Evolutionary conservation across 2,888 invertebrate genomes (phyloP).

Genomic region (Drosophila anomelani): DNA sequence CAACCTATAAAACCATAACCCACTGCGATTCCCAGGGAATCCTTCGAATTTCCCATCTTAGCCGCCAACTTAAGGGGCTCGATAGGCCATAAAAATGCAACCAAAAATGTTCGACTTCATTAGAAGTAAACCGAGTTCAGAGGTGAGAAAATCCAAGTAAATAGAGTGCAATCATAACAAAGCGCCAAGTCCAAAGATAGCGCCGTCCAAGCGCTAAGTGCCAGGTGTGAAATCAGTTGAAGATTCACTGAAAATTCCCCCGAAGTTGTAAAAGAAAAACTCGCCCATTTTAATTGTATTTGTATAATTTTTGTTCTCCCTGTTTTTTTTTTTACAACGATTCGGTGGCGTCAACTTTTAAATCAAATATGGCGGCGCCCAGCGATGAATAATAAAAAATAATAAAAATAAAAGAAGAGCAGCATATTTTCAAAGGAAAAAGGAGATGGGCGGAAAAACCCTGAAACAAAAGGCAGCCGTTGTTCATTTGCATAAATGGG

Average conservation of each 20-base stretch:
- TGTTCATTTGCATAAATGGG: slow-evolving; percentile 69
- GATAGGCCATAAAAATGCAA: slow-evolving; percentile 43
- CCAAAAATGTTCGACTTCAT: slow-evolving; percentile 67
- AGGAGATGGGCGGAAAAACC: slow-evolving; percentile 5
- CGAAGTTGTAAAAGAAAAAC: slow-evolving; percentile 31
- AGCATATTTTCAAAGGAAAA: slow-evolving; percentile 54
- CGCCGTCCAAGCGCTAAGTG: slow-evolving; percentile 71
- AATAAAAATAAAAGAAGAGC: slow-evolving; percentile 2
- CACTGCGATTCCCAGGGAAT: slow-evolving; percentile 12
- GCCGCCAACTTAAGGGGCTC: slow-evolving; percentile 40
- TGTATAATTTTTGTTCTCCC: slow-evolving; percentile 61
- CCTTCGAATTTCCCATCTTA: slow-evolving; percentile 17
- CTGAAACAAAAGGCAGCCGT: slow-evolving; percentile 76
- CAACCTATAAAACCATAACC: not conserved
- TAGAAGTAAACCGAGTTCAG: slow-evolving; percentile 69
- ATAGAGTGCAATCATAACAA: slow-evolving; percentile 63
- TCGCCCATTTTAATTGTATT: slow-evolving; percentile 69
- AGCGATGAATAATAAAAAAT: slow-evolving; percentile 20
- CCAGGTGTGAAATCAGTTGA: slow-evolving; percentile 61
- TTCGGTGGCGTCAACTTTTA: slow-evolving; percentile 70
- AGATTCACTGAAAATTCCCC: slow-evolving; percentile 41
- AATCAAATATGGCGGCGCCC: slow-evolving; percentile 78
- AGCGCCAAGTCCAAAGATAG: slow-evolving; percentile 67
- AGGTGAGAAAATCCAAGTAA: slow-evolving; percentile 71
- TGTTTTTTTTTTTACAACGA: slow-evolving; percentile 51